phyloP scores from a whole-genome alignment of 2,797 vertebrate genomes.

The Saxicola maurus region DNA sequence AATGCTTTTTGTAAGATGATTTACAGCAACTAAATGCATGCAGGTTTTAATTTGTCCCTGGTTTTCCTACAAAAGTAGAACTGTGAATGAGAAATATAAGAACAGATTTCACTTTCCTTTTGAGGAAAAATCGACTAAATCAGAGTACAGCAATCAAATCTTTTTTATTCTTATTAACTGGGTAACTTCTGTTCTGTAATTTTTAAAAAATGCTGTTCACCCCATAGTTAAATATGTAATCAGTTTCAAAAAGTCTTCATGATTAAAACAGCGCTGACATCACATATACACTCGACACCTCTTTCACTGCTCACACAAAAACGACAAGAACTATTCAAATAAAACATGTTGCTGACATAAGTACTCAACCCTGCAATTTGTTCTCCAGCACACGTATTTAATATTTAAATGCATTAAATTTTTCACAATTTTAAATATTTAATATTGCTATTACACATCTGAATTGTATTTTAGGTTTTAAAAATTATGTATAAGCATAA shows the following conservation, averaged over 20 bases:
- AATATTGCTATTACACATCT: neutral
- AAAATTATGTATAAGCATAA: constrained; percentile 14
- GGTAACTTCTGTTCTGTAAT: neutral
- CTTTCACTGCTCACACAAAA: neutral
- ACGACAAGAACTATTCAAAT: neutral
- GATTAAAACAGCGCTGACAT: neutral
- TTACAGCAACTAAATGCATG: neutral
- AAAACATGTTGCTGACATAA: neutral
- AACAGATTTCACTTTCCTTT: neutral
- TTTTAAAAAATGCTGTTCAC: neutral
- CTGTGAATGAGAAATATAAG: neutral
- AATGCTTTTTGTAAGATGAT: constrained; percentile 18
- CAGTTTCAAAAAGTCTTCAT: neutral
- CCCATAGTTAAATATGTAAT: neutral
- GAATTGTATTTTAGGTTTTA: constrained; percentile 28
- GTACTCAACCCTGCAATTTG: neutral
- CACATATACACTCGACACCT: accelerated
- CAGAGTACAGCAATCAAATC: neutral
- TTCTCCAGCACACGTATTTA: neutral
- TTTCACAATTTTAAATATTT: neutral
- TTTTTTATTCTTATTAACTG: neutral
- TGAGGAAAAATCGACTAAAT: neutral
- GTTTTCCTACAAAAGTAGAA: neutral
- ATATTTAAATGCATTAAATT: neutral
- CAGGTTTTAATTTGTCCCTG: neutral